These are phyloP conservation scores for Heloderma charlesbogerti DNA, from an alignment of 2,113 vertebrate genomes.

Conservation along the genomic window DNA sequence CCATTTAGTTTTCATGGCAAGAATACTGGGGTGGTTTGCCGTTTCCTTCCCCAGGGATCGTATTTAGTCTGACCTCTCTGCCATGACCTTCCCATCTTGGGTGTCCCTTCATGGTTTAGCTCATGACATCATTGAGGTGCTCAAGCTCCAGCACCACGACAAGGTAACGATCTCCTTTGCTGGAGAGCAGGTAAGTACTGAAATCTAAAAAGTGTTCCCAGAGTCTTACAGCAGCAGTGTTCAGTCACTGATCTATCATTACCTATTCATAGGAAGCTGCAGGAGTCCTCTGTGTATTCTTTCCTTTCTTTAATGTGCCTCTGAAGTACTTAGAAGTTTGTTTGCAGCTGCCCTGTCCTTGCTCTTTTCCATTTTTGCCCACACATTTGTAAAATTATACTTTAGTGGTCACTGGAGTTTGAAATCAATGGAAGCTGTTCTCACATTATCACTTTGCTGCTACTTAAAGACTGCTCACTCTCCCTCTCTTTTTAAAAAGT, in stretches of 20 bases:
- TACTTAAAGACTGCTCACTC: constrained; percentile 36
- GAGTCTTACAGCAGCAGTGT: neutral
- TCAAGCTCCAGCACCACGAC: no score
- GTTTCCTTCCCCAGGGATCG: no score
- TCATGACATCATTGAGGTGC: no score
- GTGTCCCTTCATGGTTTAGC: no score
- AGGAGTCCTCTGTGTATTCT: constrained; percentile 52
- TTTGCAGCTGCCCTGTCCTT: constrained; percentile 58
- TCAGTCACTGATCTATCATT: neutral
- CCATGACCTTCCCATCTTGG: no score
- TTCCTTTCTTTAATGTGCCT: constrained; percentile 50
- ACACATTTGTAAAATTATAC: constrained; percentile 58
- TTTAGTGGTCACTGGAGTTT: constrained; percentile 60
- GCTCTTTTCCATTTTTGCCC: constrained; percentile 48
- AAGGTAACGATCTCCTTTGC: no score
- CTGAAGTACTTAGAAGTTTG: constrained; percentile 63
- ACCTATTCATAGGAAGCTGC: neutral
- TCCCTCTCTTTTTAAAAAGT: constrained; percentile 24
- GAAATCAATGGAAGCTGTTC: constrained; percentile 53
- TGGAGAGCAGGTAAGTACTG: neutral
- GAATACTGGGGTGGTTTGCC: no score
- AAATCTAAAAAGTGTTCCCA: constrained; percentile 3
- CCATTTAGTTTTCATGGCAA: no score
- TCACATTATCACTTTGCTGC: constrained; percentile 61
- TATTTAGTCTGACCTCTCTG: no score